phyloP scores from a whole-genome alignment of 2,888 invertebrate species.

The Patella depressa region DNA sequence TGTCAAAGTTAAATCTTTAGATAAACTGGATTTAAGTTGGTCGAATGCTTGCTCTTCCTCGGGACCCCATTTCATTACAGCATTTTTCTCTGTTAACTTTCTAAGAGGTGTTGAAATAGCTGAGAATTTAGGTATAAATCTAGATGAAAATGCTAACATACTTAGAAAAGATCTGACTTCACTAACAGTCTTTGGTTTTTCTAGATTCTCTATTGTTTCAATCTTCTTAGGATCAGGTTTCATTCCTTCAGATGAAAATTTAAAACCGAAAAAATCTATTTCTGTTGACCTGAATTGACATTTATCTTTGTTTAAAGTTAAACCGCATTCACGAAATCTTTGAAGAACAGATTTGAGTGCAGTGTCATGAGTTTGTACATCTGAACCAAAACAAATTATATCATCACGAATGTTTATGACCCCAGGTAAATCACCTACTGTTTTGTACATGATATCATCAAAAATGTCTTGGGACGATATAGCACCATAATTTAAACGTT shows the following conservation, averaged over 20 bases:
- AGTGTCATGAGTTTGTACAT: neutral
- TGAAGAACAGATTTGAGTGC: neutral
- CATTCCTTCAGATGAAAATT: neutral
- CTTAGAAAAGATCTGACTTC: neutral
- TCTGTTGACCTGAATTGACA: neutral
- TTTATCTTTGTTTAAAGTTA: neutral
- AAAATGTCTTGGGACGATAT: too few species aligned
- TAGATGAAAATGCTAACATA: slow-evolving; percentile 8
- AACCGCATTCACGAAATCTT: neutral
- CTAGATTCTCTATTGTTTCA: neutral
- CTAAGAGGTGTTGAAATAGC: slow-evolving; percentile 4
- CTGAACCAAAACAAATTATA: neutral
- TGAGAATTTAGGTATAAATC: slow-evolving; percentile 8
- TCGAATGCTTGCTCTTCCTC: neutral
- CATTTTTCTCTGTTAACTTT: slow-evolving; percentile 8
- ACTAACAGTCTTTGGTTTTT: neutral
- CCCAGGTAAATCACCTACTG: too few species aligned
- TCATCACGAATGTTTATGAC: too few species aligned
- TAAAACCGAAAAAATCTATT: too few species aligned
- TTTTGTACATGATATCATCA: too few species aligned
- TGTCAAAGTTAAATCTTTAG: neutral
- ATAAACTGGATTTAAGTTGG: slow-evolving; percentile 3
- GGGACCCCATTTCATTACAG: neutral
- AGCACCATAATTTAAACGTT: too few species aligned
- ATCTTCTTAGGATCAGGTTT: neutral